Evolutionary conservation across 2,113 vertebrate species (phyloP).

Genomic region (Alouatta palliata): DNA sequence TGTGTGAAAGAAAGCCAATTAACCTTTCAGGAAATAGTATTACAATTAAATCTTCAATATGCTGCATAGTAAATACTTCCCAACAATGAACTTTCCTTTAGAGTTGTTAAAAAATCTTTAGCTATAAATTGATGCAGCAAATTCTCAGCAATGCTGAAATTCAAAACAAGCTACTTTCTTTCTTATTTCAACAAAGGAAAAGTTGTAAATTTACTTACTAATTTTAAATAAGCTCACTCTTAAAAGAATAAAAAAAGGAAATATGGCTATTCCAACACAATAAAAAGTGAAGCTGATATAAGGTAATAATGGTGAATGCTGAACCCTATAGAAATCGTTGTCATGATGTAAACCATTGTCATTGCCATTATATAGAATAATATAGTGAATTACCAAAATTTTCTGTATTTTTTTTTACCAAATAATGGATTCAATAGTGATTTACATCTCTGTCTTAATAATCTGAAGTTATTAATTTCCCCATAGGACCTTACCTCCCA

Average conservation of each 20-base stretch:
- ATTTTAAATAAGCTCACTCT: neutral
- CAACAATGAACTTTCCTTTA: constrained; percentile 14
- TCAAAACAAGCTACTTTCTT: constrained; percentile 15
- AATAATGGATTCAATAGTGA: constrained; percentile 35
- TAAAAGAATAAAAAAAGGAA: neutral
- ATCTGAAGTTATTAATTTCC: neutral
- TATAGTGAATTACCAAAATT: neutral
- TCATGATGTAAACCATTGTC: neutral
- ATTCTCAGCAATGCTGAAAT: constrained; percentile 16
- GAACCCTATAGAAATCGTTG: neutral
- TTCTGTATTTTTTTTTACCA: neutral
- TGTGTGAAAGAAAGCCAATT: constrained; percentile 1
- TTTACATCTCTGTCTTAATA: neutral
- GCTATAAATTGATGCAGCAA: constrained; percentile 1
- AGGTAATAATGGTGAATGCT: neutral
- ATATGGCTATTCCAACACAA: neutral
- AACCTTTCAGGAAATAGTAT: constrained; percentile 47
- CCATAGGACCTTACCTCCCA: neutral
- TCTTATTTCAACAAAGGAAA: neutral
- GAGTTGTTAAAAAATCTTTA: constrained; percentile 30
- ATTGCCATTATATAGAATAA: neutral
- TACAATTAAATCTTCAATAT: constrained; percentile 28
- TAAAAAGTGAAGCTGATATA: neutral
- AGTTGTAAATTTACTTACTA: neutral
- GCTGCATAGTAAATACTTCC: constrained; percentile 17